phyloP scores from a whole-genome alignment of 1,140 invertebrate genomes.

The Euwallacea similis region DNA sequence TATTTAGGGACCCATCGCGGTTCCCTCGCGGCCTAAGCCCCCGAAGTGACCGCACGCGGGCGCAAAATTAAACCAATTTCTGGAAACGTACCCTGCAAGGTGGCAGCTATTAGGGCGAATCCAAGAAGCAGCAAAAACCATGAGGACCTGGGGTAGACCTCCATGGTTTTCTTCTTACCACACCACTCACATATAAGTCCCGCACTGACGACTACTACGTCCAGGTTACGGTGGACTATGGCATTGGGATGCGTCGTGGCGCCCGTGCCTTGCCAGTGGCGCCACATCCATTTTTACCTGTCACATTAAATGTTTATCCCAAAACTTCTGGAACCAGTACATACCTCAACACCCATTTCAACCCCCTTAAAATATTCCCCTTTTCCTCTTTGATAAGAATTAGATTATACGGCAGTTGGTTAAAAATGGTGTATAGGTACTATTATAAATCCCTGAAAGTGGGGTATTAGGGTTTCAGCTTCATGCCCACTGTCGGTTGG shows the following conservation, averaged over 20 bases:
- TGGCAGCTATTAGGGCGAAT: constrained; percentile 50
- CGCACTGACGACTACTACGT: constrained; percentile 47
- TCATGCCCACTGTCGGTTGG: too few relatives aligned
- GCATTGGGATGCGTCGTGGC: constrained; percentile 42
- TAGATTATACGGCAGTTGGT: too few relatives aligned
- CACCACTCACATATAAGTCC: constrained; percentile 52
- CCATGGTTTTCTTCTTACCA: constrained; percentile 52
- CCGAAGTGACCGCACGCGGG: constrained; percentile 3
- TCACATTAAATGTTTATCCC: not conserved
- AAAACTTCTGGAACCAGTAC: too few relatives aligned
- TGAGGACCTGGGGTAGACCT: constrained; percentile 52
- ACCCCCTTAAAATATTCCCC: not conserved
- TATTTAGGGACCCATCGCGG: constrained; percentile 13
- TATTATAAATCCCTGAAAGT: too few relatives aligned
- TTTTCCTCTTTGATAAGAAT: not conserved
- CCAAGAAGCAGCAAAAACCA: constrained; percentile 52
- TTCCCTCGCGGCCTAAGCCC: constrained; percentile 4
- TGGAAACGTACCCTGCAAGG: constrained; percentile 52
- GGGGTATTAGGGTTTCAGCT: too few relatives aligned
- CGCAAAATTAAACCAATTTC: constrained; percentile 23
- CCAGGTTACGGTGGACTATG: constrained; percentile 45
- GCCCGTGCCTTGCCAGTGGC: constrained; percentile 34
- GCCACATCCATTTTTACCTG: not conserved
- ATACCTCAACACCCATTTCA: not conserved
- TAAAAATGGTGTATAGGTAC: too few relatives aligned